Percentiles rank a stretch among this genome's conserved stretches.
Evolutionary conservation across 1,140 invertebrate species (phyloP).

Genomic region (Gryllus bimaculatus): DNA sequence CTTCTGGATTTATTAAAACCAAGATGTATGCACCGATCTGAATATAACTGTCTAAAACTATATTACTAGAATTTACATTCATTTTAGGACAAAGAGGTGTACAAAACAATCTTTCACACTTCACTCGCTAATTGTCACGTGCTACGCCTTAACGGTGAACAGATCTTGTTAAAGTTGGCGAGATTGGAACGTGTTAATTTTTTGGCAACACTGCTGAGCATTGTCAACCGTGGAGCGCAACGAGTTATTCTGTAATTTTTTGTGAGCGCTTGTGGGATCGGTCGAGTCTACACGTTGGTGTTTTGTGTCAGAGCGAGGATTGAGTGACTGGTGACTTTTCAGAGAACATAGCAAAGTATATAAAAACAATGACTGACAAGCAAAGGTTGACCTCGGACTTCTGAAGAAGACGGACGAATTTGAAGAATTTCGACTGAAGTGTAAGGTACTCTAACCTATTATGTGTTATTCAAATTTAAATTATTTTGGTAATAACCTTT

Average conservation of each 20-base stretch:
- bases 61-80: too few relatives aligned
- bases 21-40: too few relatives aligned
- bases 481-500: not conserved
- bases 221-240: not conserved
- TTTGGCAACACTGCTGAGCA: not conserved
- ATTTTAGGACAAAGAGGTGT: too few relatives aligned
- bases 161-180: not conserved
- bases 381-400: conserved; percentile 78
- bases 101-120: too few relatives aligned
- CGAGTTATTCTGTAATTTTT: not conserved
- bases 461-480: too few relatives aligned
- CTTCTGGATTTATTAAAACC: too few relatives aligned
- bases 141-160: not conserved
- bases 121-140: too few relatives aligned
- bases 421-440: conserved; percentile 96
- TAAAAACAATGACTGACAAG: conserved; percentile 33
- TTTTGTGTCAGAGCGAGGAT: not conserved
- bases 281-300: not conserved
- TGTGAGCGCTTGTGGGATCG: not conserved
- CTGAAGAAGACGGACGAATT: conserved; percentile 97
- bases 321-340: not conserved
- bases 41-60: too few relatives aligned
- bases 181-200: not conserved
- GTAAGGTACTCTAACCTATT: conserved; percentile 39
- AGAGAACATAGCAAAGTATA: not conserved